Percentiles rank a stretch among this genome's conserved stretches.
These are phyloP conservation scores for Psettodes erumei DNA, from an alignment of 2,113 vertebrate genomes.

Conservation along the genomic window DNA sequence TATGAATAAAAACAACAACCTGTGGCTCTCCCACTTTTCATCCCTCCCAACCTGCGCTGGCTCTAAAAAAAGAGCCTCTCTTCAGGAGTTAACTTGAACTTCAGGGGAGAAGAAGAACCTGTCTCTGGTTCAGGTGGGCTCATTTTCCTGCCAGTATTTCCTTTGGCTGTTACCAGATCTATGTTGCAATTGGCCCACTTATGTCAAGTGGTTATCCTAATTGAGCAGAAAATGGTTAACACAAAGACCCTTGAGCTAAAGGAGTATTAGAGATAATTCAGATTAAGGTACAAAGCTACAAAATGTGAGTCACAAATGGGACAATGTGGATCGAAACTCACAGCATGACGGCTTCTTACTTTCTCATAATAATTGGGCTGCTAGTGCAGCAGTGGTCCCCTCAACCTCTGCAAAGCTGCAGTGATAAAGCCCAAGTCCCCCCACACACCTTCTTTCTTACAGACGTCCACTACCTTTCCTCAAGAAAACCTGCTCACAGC, in stretches of 20 bases:
- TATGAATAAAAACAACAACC: slow-evolving; percentile 64
- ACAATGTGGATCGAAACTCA: neutral
- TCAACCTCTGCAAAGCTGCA: slow-evolving; percentile 13
- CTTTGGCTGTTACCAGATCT: slow-evolving; percentile 12
- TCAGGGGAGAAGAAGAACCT: slow-evolving; percentile 16
- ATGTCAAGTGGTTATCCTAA: slow-evolving; percentile 52
- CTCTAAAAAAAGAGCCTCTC: slow-evolving; percentile 56
- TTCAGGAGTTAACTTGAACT: slow-evolving; percentile 31
- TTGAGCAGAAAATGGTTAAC: slow-evolving; percentile 24
- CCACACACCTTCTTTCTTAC: slow-evolving; percentile 26
- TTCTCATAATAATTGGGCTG: slow-evolving; percentile 22
- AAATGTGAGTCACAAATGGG: neutral
- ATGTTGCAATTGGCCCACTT: slow-evolving; percentile 61
- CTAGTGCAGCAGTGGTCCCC: slow-evolving; percentile 33
- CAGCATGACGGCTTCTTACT: neutral
- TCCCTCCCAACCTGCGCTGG: neutral
- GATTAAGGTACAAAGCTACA: neutral
- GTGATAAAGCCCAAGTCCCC: neutral
- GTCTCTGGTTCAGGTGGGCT: slow-evolving; percentile 35
- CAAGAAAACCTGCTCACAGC: slow-evolving; percentile 64
- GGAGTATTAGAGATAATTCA: neutral
- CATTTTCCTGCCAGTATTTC: slow-evolving; percentile 49
- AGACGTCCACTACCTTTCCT: slow-evolving; percentile 64
- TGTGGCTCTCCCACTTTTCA: slow-evolving; percentile 6
- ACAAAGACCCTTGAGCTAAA: slow-evolving; percentile 2